phyloP scores from a whole-genome alignment of 2,797 vertebrate species.

The Hapalemur alaotrensis region DNA sequence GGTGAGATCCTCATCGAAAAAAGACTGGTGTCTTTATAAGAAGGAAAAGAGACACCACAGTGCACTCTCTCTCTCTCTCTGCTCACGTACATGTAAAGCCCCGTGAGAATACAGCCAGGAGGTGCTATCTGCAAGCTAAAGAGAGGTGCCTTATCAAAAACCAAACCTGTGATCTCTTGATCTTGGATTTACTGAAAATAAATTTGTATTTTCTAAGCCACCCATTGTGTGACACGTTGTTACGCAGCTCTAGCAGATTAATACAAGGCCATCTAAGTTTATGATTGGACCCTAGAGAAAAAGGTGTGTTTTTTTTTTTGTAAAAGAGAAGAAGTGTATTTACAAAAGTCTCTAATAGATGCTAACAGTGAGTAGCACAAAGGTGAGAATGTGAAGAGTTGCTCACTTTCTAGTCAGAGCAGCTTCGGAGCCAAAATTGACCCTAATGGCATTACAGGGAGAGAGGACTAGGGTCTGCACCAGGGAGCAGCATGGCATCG shows the following conservation, averaged over 20 bases:
- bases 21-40: not conserved
- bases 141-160: not conserved
- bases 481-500: not conserved
- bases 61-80: not conserved
- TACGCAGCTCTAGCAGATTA: not conserved
- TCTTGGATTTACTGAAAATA: not conserved
- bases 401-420: not conserved
- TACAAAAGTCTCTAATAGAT: not conserved
- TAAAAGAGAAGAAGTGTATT: not conserved
- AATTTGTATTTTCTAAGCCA: not conserved
- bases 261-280: not conserved
- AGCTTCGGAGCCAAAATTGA: not conserved
- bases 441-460: not conserved
- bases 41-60: not conserved
- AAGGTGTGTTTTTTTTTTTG: not conserved
- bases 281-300: not conserved
- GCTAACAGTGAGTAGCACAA: not conserved
- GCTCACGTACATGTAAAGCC: not conserved
- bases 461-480: not conserved
- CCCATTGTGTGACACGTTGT: not conserved
- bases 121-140: not conserved
- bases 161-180: not conserved
- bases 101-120: not conserved
- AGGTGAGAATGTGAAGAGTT: not conserved
- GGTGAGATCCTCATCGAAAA: not conserved